These are phyloP conservation scores for Andrena trimmerana DNA, from an alignment of 2,888 invertebrate species.

Conservation along the genomic window DNA sequence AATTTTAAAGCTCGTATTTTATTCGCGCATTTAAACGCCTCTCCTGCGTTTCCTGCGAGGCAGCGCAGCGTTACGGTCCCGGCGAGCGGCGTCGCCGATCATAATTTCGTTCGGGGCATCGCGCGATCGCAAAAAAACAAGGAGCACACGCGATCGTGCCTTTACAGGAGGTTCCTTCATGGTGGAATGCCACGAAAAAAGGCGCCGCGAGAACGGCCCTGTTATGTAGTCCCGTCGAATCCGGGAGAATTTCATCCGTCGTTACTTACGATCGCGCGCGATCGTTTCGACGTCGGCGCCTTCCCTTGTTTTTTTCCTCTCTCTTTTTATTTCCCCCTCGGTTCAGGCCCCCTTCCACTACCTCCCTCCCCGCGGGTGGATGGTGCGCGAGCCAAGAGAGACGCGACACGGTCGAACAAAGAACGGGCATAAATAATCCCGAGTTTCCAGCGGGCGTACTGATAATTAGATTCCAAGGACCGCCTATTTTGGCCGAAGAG, in stretches of 20 bases:
- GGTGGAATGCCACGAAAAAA: constrained; percentile 35
- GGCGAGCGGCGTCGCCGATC: constrained; percentile 1
- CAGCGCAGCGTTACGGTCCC: background rate
- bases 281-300: constrained; percentile 49
- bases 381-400: constrained; percentile 30
- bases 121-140: constrained; percentile 8
- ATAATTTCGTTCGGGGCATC: constrained; percentile 20
- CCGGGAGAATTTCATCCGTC: constrained; percentile 45
- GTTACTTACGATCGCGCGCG: constrained; percentile 54
- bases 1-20: constrained; percentile 78
- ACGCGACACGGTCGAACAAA: constrained; percentile 71
- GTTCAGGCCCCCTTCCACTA: constrained; percentile 12
- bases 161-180: background rate
- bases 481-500: constrained; percentile 74
- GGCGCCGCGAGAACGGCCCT: constrained; percentile 10
- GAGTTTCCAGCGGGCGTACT: constrained; percentile 72
- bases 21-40: constrained; percentile 59
- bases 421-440: constrained; percentile 77
- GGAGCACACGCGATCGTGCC: background rate
- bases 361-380: constrained; percentile 8
- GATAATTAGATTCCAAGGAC: constrained; percentile 80
- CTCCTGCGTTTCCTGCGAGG: constrained; percentile 14
- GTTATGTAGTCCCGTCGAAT: constrained; percentile 46
- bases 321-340: constrained; percentile 32
- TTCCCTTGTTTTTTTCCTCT: constrained; percentile 5